A percentile compares a stretch with the other conserved stretches of the same genome.
phyloP scores from a whole-genome alignment of 1,140 invertebrate species.

The Neocloeon triangulifer region DNA sequence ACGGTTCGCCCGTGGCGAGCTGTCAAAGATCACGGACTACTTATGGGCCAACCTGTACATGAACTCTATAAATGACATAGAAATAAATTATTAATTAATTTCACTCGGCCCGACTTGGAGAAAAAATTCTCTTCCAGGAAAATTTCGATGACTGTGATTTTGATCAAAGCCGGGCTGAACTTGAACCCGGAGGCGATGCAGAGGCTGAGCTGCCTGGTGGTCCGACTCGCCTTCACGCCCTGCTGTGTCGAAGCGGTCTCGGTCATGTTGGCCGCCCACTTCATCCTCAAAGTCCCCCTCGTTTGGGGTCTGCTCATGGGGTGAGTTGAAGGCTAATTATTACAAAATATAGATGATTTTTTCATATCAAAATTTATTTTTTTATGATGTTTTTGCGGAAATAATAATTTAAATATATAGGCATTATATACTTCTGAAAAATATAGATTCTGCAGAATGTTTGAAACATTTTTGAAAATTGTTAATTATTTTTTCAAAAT shows the following conservation, averaged over 20 bases:
- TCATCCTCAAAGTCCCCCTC: constrained; percentile 41
- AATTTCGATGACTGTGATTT: constrained; percentile 44
- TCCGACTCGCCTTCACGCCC: constrained; percentile 37
- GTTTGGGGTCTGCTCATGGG: constrained; percentile 44
- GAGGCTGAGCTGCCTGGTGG: constrained; percentile 27
- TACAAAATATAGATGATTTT: neutral
- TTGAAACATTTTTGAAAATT: neutral
- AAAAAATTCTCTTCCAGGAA: too few relatives aligned
- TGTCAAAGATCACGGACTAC: too few relatives aligned
- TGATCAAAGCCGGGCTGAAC: constrained; percentile 48
- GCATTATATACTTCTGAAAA: neutral
- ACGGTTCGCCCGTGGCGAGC: too few relatives aligned
- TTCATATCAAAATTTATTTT: neutral
- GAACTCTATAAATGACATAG: too few relatives aligned
- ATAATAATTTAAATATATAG: neutral
- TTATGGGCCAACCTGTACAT: too few relatives aligned
- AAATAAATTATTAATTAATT: too few relatives aligned
- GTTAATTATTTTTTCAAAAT: neutral
- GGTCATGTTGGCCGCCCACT: constrained; percentile 29
- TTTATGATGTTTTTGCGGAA: neutral
- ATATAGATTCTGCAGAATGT: too few relatives aligned
- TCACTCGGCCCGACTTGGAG: too few relatives aligned
- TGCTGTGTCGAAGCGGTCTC: constrained; percentile 36
- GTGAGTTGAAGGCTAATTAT: constrained; percentile 14
- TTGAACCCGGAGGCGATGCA: constrained; percentile 38